Conservation (phyloP, 2,888 invertebrate species). For the Pterobdella sp. region DNA sequence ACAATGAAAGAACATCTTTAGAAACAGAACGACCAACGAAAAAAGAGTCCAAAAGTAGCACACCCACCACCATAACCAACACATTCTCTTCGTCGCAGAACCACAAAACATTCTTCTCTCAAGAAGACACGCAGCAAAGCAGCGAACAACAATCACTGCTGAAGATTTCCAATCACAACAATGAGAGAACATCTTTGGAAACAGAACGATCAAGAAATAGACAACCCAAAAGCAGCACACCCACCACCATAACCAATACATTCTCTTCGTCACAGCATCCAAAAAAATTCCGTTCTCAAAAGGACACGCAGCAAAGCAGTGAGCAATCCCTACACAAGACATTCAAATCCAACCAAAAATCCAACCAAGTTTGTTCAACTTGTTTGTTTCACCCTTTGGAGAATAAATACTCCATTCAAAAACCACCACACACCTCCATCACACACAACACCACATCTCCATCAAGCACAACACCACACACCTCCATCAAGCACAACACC, state of each 20-base stretch:
- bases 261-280: neutral
- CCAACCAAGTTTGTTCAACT: no score
- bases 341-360: no score
- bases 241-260: neutral
- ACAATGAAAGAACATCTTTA: neutral
- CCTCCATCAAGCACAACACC: neutral
- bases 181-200: neutral
- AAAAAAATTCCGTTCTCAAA: no score
- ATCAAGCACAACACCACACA: neutral
- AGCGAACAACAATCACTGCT: no score
- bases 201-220: neutral
- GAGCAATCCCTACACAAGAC: no score
- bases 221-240: neutral
- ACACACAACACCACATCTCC: neutral
- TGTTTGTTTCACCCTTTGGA: no score
- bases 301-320: no score
- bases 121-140: no score
- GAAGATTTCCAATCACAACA: neutral
- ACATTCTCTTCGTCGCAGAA: neutral
- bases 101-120: no score
- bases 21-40: neutral
- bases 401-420: no score
- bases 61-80: neutral
- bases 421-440: no score
- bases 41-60: neutral